Evolutionary conservation across 2,888 invertebrate genomes (phyloP), one percentile per base, ranked within the genome.

Genomic region (Atherix ibis): DNA sequence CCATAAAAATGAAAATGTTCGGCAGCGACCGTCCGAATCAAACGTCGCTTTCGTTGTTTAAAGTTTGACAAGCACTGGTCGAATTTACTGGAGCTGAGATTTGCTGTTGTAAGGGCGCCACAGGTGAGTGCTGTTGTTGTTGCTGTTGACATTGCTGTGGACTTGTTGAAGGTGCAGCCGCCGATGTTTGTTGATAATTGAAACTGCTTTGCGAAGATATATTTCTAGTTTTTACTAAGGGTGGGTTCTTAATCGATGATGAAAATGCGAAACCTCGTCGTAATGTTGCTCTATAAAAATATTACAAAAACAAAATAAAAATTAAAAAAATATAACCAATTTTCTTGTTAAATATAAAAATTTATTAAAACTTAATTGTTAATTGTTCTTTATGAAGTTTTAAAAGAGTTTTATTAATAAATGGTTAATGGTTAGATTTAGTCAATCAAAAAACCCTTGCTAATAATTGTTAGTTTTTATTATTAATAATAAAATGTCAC

Each of bases 161-260:
- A 35, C 52, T 53, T 28, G 52, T 49, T 35, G 57, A 50, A 37
- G 55, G 26, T 19, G 31, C 51, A 19, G 53, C 50, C 18, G 55
- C 53, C 44, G 49, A 52, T 45, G 55, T 56, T 45, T 54, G 57
- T 42, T 56, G 55, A 54, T 54, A 59, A 43, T 55, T 57, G 42
- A 61, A 55, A 46, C 61, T 61, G 46, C 53, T 58, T 47, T 61
- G 60, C 40, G 73, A 69, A 48, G 68, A 71, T 30, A 82, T 73
- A 52, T 82, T 79, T 32, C 82, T 70, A 47, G 82, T 81, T 58
- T 85, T 87, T 32, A 77, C 66, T 34, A 88, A 65, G 6, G 84
- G 85, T 38, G 85, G 87, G 56, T 84, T 76, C 51, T 82, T 77
- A 38, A 71, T 72, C 1, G 75, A 70, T 47, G 76, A 71, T 14